Conservation (phyloP, 2,888 invertebrate species). For the Athetis lepigone region DNA sequence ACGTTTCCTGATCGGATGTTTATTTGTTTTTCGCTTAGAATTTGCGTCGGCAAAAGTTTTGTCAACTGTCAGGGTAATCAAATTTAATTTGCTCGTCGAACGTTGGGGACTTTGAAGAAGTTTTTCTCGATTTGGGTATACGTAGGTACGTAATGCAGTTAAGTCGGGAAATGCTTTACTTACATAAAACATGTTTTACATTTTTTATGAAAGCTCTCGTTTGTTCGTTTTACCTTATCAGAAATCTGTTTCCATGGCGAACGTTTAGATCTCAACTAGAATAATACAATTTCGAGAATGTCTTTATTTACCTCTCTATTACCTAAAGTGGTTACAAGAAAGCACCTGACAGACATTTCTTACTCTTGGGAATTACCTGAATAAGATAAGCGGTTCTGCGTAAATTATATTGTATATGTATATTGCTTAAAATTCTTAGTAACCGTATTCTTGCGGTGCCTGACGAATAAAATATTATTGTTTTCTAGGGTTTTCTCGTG, state of each 20-base stretch:
- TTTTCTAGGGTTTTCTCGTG: too few relatives aligned
- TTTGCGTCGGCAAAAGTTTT: conserved; percentile 53
- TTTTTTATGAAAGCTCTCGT: neutral
- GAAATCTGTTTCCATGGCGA: conserved; percentile 8
- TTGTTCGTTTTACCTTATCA: neutral
- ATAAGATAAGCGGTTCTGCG: conserved; percentile 28
- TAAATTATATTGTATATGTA: conserved; percentile 31
- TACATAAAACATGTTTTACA: neutral
- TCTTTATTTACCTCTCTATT: conserved; percentile 22
- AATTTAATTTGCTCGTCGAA: conserved; percentile 52
- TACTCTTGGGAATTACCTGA: conserved; percentile 26
- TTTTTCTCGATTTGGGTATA: neutral
- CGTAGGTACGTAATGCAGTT: neutral
- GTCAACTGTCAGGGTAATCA: conserved; percentile 43
- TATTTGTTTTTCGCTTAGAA: conserved; percentile 56
- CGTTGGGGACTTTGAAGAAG: conserved; percentile 5
- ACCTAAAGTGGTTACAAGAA: conserved; percentile 31
- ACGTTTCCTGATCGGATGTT: conserved; percentile 61
- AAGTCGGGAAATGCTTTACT: neutral
- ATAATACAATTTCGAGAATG: conserved; percentile 16
- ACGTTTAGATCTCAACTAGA: conserved; percentile 17
- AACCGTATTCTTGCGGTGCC: neutral
- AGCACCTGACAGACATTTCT: neutral
- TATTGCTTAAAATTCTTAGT: conserved; percentile 18
- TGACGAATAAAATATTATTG: conserved; percentile 1